Conservation (phyloP, 92 coral and sea anemone genomes). For the Epizoanthus ramosus region DNA sequence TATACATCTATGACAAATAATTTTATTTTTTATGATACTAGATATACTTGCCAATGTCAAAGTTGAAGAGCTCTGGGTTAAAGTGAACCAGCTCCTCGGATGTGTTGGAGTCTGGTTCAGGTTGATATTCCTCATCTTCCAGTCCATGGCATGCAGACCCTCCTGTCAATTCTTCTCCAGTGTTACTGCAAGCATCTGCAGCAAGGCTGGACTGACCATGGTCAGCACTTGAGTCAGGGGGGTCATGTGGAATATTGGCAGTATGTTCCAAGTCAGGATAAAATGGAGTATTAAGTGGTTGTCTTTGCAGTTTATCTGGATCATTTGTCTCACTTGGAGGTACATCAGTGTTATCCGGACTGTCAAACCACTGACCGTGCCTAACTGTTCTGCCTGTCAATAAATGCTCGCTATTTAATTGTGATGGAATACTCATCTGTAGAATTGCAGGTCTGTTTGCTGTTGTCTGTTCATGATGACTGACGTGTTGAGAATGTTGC, state of each 20-base stretch:
- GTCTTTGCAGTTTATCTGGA: not conserved
- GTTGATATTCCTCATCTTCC: slow-evolving; percentile 25
- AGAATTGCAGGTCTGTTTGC: not conserved
- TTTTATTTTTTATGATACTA: no score
- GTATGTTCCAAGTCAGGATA: no score
- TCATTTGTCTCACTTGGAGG: not conserved
- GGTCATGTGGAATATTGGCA: not conserved
- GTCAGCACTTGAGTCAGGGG: not conserved
- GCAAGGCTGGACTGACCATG: not conserved
- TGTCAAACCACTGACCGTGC: not conserved
- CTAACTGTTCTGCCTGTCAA: no score
- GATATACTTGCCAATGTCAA: slow-evolving; percentile 64
- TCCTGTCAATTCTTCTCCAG: not conserved
- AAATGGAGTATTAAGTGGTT: not conserved
- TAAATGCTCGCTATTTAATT: no score
- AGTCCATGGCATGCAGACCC: not conserved
- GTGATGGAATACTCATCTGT: no score
- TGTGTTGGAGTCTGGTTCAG: slow-evolving; percentile 47
- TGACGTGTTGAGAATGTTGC: not conserved
- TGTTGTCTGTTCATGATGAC: not conserved
- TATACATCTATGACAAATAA: no score
- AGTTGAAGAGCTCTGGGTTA: slow-evolving; percentile 65
- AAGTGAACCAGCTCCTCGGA: slow-evolving; percentile 47
- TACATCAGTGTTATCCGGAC: not conserved
- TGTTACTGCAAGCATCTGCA: not conserved